Evolutionary conservation across 2,888 invertebrate genomes (phyloP), one percentile per base, ranked within the genome.

Genomic region (Aethes cnicana): DNA sequence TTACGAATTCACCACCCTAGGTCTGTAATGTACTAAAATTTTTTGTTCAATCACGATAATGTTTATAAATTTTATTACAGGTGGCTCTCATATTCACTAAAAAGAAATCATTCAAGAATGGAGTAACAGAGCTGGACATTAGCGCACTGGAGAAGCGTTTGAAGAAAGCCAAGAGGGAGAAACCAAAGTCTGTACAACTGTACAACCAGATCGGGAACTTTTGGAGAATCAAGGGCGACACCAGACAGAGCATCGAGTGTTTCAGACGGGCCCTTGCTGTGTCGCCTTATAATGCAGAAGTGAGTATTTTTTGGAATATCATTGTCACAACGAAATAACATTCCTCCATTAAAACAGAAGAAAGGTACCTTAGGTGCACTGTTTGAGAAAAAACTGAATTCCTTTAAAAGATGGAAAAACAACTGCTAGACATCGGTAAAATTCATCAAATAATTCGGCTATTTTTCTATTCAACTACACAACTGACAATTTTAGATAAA

Each of bases 141-240:
- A 93, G 93, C 76, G 91, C 93, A 17, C 80, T 96, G 55, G 95
- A 95, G 67, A 91, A 92, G 70, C 92, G 93, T 54, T 80, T 96
- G 54, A 94, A 94, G 72, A 95, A 94, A 75, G 94, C 94, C 7
- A 95, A 95, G 77, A 90, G 93, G 67, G 95, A 95, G 90, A 96
- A 96, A 82, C 95, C 95, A 53, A 94, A 94, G 69, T 95, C 95
- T 46, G 94, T 95, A 16, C 95, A 95, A 70, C 90, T 96, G 41
- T 96, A 96, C 77, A 97, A 96, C 77, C 96, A 97, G 81, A 96
- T 97, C 69, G 97, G 97, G 1, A 97, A 97, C 81, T 97, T 95
- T 80, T 97, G 96, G 95, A 92, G 96, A 57, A 95, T 97, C 62
- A 95, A 96, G 78, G 97, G 97, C 3, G 95, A 97, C 74, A 95